These are phyloP conservation scores for Macrosiphum euphorbiae DNA, from an alignment of 2,888 invertebrate species.

Conservation along the genomic window DNA sequence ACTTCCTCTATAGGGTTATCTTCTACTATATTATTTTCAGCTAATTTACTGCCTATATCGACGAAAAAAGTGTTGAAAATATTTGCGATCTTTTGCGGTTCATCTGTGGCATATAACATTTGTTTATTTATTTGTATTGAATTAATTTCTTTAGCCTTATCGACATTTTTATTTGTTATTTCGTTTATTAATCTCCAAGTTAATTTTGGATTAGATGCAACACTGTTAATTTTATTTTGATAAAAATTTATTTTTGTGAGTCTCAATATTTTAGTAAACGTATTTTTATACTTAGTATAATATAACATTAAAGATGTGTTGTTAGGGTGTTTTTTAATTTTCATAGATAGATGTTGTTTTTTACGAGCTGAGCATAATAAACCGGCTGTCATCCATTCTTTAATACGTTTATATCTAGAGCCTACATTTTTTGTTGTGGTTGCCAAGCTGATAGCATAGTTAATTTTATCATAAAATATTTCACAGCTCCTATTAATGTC, in stretches of 20 bases:
- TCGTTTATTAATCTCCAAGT: background rate
- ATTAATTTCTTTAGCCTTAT: background rate
- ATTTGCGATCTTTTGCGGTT: background rate
- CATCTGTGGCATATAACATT: background rate
- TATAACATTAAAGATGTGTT: background rate
- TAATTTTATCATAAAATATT: background rate
- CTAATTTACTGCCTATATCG: background rate
- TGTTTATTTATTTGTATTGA: background rate
- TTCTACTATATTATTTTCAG: conserved; percentile 13
- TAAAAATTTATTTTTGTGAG: background rate
- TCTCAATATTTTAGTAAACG: background rate
- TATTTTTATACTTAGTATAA: background rate
- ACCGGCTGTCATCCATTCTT: background rate
- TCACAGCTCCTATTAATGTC: background rate
- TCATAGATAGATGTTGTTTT: conserved; percentile 10
- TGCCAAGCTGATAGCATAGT: background rate
- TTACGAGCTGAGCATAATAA: conserved; percentile 2
- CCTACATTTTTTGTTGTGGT: background rate
- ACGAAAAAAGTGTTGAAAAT: conserved; percentile 17
- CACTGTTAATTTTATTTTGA: background rate
- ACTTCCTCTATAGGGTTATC: background rate
- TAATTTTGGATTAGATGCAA: background rate
- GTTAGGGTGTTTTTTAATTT: conserved; percentile 31
- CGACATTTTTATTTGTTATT: background rate
- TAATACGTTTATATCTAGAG: conserved; percentile 12